Conservation (phyloP, 1,140 invertebrate genomes). For the Rhizoglyphus robini region DNA sequence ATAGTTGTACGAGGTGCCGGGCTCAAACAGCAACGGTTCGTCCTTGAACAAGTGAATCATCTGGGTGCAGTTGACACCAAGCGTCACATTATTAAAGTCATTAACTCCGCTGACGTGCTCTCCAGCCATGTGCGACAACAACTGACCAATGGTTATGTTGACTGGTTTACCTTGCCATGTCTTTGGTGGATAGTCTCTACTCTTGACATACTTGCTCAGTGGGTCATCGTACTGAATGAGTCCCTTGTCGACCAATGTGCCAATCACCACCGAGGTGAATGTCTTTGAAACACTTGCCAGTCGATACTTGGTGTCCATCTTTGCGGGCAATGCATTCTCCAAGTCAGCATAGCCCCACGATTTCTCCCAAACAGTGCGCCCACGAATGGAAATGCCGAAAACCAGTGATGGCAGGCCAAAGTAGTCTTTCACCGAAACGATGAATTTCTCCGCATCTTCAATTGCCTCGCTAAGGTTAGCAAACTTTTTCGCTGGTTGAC, state of each 20-base stretch:
- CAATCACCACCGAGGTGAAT: too few species aligned
- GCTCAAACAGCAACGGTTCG: neutral
- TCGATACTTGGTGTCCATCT: too few species aligned
- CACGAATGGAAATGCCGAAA: too few species aligned
- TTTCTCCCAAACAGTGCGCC: too few species aligned
- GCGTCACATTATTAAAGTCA: neutral
- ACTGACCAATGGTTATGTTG: neutral
- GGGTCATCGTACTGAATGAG: neutral
- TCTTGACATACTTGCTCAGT: neutral
- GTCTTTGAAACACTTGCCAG: too few species aligned
- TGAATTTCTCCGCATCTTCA: too few species aligned
- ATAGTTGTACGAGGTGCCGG: neutral
- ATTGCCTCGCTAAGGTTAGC: too few species aligned
- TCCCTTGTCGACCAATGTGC: neutral
- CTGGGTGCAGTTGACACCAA: neutral
- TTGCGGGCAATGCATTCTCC: too few species aligned
- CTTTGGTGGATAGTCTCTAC: neutral
- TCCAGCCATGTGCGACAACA: neutral
- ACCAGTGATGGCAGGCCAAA: too few species aligned
- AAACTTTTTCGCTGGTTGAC: too few species aligned
- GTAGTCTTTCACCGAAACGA: too few species aligned
- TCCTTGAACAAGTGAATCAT: neutral
- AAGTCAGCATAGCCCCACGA: too few species aligned
- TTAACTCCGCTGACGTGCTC: neutral
- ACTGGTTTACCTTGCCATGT: neutral